A percentile compares a stretch with the other conserved stretches of the same genome.
phyloP scores from a whole-genome alignment of 2,888 invertebrate genomes.

The Andricus curvator region DNA sequence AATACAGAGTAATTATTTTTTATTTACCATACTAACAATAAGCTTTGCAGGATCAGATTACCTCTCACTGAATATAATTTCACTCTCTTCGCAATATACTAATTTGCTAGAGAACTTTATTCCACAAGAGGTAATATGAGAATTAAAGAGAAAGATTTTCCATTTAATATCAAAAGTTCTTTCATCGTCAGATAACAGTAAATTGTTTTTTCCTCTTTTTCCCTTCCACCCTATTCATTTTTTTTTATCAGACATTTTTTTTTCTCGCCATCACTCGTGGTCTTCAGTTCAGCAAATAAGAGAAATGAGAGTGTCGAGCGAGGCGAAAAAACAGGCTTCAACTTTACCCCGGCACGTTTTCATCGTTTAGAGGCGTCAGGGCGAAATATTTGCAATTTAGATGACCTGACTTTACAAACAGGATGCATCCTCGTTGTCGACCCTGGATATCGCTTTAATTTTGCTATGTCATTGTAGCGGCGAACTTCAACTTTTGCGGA shows the following conservation, averaged over 20 bases:
- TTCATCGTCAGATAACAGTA: background rate
- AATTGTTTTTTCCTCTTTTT: background rate
- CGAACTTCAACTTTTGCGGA: conserved; percentile 32
- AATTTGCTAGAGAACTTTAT: too few relatives aligned
- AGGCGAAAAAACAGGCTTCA: conserved; percentile 16
- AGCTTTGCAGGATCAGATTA: background rate
- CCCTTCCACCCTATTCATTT: background rate
- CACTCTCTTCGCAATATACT: background rate
- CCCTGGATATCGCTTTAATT: conserved; percentile 33
- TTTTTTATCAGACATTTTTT: background rate
- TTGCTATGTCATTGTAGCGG: conserved; percentile 17
- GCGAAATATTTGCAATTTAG: conserved; percentile 41
- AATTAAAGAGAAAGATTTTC: background rate
- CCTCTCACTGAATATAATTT: background rate
- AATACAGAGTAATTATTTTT: too few relatives aligned
- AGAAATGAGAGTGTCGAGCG: conserved; percentile 11
- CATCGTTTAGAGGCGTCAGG: conserved; percentile 34
- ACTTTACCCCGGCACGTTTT: conserved; percentile 30
- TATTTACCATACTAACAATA: too few relatives aligned
- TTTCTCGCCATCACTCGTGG: background rate
- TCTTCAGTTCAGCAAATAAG: conserved; percentile 22
- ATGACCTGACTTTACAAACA: conserved; percentile 39
- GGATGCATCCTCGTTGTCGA: conserved; percentile 26
- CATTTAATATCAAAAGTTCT: background rate
- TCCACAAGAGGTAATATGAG: background rate